Evolutionary conservation across 1,140 invertebrate species (phyloP).

Genomic region (Drosophila repleta): DNA sequence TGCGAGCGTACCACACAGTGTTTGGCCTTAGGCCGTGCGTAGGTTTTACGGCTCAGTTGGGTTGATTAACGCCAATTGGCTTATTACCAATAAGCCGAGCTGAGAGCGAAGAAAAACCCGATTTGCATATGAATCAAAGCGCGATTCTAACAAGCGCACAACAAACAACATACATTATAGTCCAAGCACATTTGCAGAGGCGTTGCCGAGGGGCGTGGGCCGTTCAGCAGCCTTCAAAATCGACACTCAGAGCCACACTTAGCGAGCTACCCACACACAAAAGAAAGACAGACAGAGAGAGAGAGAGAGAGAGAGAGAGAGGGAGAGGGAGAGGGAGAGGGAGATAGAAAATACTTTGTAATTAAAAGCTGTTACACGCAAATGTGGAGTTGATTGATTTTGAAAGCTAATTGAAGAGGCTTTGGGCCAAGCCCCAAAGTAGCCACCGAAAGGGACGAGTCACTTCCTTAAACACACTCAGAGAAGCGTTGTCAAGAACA

Average conservation of each 20-base stretch:
- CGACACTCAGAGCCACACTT: constrained; percentile 8
- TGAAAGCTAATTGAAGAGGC: constrained; percentile 73
- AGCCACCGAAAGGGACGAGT: constrained; percentile 36
- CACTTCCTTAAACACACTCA: constrained; percentile 56
- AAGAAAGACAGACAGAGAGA: neutral
- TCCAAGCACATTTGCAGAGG: constrained; percentile 54
- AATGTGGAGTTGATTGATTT: constrained; percentile 77
- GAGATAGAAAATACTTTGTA: constrained; percentile 49
- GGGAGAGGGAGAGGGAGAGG: neutral
- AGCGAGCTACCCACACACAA: constrained; percentile 31
- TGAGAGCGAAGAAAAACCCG: constrained; percentile 42
- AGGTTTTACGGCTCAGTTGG: constrained; percentile 60
- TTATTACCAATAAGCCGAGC: constrained; percentile 71
- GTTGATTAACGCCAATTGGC: constrained; percentile 79
- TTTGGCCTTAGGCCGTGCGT: constrained; percentile 74
- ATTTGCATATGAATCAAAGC: constrained; percentile 63
- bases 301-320: neutral
- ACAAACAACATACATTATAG: constrained; percentile 51
- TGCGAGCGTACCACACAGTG: constrained; percentile 48
- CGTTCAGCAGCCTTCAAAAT: constrained; percentile 59
- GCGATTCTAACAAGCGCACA: constrained; percentile 71
- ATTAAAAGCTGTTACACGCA: constrained; percentile 74
- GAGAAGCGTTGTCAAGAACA: constrained; percentile 47
- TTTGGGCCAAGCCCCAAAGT: constrained; percentile 41
- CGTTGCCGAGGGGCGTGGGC: constrained; percentile 64